A percentile compares a stretch with the other conserved stretches of the same genome.
phyloP scores from a whole-genome alignment of 1,140 invertebrate species.

The Acyrthosiphon pisum region DNA sequence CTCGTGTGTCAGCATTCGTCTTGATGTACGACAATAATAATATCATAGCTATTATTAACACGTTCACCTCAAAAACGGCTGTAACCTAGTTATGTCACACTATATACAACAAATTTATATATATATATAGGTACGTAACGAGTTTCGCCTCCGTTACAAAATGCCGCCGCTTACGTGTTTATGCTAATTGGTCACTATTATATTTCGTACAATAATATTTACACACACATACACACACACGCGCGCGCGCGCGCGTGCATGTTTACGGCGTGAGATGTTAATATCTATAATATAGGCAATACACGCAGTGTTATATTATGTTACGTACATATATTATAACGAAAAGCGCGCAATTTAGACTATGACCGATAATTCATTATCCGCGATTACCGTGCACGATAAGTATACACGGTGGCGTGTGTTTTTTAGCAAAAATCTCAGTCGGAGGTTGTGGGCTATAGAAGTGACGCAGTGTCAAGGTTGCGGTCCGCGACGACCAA shows the following conservation, averaged over 20 bases:
- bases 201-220: not conserved
- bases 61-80: conserved; percentile 36
- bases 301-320: not conserved
- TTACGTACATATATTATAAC: not conserved
- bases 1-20: not conserved
- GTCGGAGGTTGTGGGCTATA: not conserved
- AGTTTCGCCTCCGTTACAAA: conserved; percentile 35
- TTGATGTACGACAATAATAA: not conserved
- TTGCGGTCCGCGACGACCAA: not conserved
- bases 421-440: not conserved
- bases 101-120: not conserved
- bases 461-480: conserved; percentile 34
- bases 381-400: not conserved
- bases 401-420: not conserved
- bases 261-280: not conserved
- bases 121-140: not conserved
- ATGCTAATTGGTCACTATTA: conserved; percentile 27
- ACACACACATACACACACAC: too few species aligned
- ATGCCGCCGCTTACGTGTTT: not conserved
- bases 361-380: not conserved
- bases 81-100: conserved; percentile 49
- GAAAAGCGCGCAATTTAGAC: not conserved
- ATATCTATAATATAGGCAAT: not conserved
- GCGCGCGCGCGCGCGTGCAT: too few species aligned
- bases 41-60: not conserved